Evolutionary conservation across 2,797 vertebrate species (phyloP).

Genomic region (Macroramphosus scolopax): DNA sequence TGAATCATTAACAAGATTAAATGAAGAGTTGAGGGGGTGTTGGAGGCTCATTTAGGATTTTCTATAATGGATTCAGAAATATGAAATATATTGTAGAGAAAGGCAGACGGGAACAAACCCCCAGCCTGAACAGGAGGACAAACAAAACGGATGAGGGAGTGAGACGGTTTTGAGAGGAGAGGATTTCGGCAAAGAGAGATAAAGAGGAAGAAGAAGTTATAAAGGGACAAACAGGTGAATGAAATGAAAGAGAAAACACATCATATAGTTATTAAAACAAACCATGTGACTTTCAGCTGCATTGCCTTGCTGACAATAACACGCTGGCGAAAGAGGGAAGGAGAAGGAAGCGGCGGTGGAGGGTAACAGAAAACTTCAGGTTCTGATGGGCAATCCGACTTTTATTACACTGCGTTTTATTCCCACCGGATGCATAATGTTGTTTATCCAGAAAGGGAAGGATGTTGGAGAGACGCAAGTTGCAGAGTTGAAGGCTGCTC

Average conservation of each 20-base stretch:
- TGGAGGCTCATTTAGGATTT: slow-evolving; percentile 65
- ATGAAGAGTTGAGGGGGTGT: slow-evolving; percentile 65
- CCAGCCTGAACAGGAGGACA: slow-evolving; percentile 50
- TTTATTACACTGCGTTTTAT: slow-evolving; percentile 29
- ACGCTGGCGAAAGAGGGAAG: no score
- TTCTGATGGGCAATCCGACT: slow-evolving; percentile 33
- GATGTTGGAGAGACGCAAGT: background rate
- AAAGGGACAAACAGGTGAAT: slow-evolving; percentile 5
- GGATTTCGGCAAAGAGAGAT: background rate
- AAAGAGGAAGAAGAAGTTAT: background rate
- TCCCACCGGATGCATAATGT: slow-evolving; percentile 30
- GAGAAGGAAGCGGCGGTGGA: no score
- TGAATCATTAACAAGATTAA: slow-evolving; percentile 70
- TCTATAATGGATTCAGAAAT: slow-evolving; percentile 77
- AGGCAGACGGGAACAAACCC: slow-evolving; percentile 41
- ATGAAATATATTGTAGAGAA: slow-evolving; percentile 74
- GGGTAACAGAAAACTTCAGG: no score
- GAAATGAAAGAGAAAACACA: background rate
- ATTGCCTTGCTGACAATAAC: no score
- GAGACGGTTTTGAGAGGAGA: slow-evolving; percentile 12
- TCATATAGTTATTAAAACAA: no score
- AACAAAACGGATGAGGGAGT: slow-evolving; percentile 55
- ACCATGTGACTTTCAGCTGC: no score
- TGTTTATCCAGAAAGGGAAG: slow-evolving; percentile 21
- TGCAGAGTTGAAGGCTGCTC: slow-evolving; percentile 1